Evolutionary conservation across 2,797 vertebrate species (phyloP), one percentile per base, ranked within the genome.

Genomic region (Myotis findleyi): DNA sequence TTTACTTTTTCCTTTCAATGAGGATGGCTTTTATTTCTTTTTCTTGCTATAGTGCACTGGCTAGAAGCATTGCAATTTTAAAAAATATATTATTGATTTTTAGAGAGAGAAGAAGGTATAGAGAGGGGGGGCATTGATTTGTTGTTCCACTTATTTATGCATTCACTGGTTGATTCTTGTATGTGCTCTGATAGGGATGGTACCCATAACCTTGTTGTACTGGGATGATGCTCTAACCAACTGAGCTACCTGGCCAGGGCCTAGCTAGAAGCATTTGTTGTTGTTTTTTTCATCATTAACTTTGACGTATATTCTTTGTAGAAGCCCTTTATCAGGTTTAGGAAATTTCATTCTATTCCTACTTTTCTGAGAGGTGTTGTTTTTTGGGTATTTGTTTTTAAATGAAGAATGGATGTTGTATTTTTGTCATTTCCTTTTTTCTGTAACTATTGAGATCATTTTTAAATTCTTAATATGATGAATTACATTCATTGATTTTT

Each of bases 351-450:
- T 75, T 81, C 36, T 87, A 30, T 87, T 87, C n/a, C n/a, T 72
- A 2, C 18, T 36, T 85, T 91, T 33, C 66, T 94, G n/a, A 92
- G 7, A 73, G 11, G 47, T 49, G 23, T 14, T 33, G 5, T 62
- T 62, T 71, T 55, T 73, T 33, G 5, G 51, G 25, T 64, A n/a
- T 79, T 83, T 62, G 17, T 80, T 82, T 93, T 55, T 12, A 75
- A 82, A 25, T 53, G 6, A 93, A 77, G 53, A 92, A 3, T 49
- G 8, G 10, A 30, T 86, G 9, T 47, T 88, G 13, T 55, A 44
- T 85, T 86, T 90, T 90, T 93, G 16, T 85, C 18, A 62, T 33
- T 55, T 81, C 11, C 7, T 80, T 85, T 96, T 92, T 95, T 85
- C 36, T 81, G 2, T 87, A 89, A 72, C 44, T 69, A 16, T 23